A percentile compares a stretch with the other conserved stretches of the same genome.
These are phyloP conservation scores for Eleutherodactylus coqui DNA, from an alignment of 2,797 vertebrate species.

Conservation along the genomic window DNA sequence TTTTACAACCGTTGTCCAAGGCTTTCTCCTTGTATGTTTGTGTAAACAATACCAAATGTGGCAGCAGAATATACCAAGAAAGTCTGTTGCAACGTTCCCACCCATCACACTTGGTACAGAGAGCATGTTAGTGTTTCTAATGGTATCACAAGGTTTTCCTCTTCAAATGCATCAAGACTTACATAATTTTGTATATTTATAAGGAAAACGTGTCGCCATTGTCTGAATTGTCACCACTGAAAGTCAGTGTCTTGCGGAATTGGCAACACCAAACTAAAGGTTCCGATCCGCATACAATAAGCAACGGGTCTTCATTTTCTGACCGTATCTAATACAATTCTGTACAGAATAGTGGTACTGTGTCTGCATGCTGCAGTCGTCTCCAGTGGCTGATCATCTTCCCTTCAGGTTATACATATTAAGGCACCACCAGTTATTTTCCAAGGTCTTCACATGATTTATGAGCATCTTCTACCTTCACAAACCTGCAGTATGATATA, in stretches of 20 bases:
- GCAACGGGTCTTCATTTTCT: neutral
- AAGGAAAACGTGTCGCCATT: too few species aligned
- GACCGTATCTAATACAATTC: neutral
- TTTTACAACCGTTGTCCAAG: neutral
- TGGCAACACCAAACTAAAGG: neutral
- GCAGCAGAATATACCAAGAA: neutral
- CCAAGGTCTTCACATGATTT: slow-evolving; percentile 69
- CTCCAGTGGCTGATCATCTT: neutral
- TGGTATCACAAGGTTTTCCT: neutral
- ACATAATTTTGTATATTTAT: neutral
- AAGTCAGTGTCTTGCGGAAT: neutral
- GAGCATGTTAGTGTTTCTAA: neutral
- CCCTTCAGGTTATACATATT: slow-evolving; percentile 57
- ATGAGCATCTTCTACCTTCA: slow-evolving; percentile 34
- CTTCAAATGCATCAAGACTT: neutral
- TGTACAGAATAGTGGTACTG: slow-evolving; percentile 33
- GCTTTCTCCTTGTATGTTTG: neutral
- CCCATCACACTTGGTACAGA: neutral
- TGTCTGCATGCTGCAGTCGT: neutral
- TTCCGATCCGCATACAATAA: neutral
- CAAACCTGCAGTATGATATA: slow-evolving; percentile 14
- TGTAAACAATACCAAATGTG: neutral
- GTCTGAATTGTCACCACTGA: too few species aligned
- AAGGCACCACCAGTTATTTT: slow-evolving; percentile 69
- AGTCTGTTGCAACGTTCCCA: neutral